Evolutionary conservation across 2,888 invertebrate genomes (phyloP), one percentile per base, ranked within the genome.

Genomic region (Leucania comma): DNA sequence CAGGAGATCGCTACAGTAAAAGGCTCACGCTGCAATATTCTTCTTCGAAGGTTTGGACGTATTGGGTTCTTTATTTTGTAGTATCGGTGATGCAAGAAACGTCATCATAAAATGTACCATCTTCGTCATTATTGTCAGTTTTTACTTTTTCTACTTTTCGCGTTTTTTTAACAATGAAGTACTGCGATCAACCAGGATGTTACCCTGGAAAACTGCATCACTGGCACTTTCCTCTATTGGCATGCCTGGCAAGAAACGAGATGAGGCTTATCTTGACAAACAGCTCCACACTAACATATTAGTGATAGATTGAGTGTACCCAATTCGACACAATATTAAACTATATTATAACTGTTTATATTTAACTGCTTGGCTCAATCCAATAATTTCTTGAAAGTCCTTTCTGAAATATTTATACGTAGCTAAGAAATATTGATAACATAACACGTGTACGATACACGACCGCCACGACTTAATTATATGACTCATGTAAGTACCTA

Each of bases 401-500:
- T 29, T 9, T 48, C 20, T 48, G 46, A 48, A n/a, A n/a, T n/a
- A 48, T 8, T 48, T n/a, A n/a, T 9, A 59, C 32, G 46, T 35
- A 22, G 0, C 14, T 26, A 22, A 62, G 51, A 35, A 38, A 54
- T 22, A 54, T 38, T 42, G n/a, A 38, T 50, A 42, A 42, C 29
- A 24, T 10, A 38, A 35, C 29, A 38, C 35, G 8, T 35, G 32
- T 20, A 32, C 46, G 6, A 14, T 38, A 66, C 32, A 75, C 12
- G 10, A 32, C 29, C 54, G 32, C 17, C 32, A 59, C 38, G 32
- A 59, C 1, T 20, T 46, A 22, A 35, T 35, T 14, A 38, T 29
- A 60, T 65, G 38, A 72, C 10, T 66, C n/a, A 51, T 50, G 14
- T 63, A 42, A 42, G 17, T 20, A 42, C 17, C 17, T 42, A 10